Conservation (phyloP, 2,888 invertebrate genomes). For the Tineola bisselliella region DNA sequence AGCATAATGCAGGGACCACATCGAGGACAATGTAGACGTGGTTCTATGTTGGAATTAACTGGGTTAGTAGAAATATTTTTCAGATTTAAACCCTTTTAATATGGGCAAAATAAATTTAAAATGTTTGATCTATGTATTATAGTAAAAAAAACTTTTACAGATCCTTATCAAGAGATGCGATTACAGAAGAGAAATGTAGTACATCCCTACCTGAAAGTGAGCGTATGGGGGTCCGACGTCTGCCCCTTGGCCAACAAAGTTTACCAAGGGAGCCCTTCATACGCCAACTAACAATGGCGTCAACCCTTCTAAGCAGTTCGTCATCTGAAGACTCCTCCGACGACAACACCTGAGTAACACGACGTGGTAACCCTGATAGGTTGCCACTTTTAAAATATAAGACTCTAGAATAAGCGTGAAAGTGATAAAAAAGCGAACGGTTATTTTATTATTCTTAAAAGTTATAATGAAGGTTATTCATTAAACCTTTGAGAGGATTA, state of each 20-base stretch:
- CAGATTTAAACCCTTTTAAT: too few species aligned
- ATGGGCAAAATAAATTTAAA: too few species aligned
- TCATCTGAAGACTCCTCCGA: conserved; percentile 66
- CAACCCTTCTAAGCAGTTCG: conserved; percentile 71
- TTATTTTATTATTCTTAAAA: background rate
- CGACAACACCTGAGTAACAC: conserved; percentile 61
- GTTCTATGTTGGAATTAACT: conserved; percentile 84
- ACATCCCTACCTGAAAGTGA: conserved; percentile 72
- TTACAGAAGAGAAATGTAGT: conserved; percentile 76
- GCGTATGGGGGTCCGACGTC: conserved; percentile 56
- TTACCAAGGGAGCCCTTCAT: conserved; percentile 69
- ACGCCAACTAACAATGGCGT: conserved; percentile 70
- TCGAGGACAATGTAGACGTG: conserved; percentile 75
- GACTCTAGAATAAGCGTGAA: conserved; percentile 40
- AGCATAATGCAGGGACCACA: conserved; percentile 69
- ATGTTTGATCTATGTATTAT: too few species aligned
- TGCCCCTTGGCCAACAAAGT: conserved; percentile 65
- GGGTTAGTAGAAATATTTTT: conserved; percentile 73
- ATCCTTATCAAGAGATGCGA: conserved; percentile 72
- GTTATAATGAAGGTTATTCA: too few species aligned
- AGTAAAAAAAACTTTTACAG: too few species aligned
- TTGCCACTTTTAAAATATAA: conserved; percentile 60
- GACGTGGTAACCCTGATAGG: conserved; percentile 60
- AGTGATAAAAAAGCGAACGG: background rate
- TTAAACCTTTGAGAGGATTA: too few species aligned